Conservation (phyloP, 2,113 vertebrate genomes). For the Lynx canadensis region DNA sequence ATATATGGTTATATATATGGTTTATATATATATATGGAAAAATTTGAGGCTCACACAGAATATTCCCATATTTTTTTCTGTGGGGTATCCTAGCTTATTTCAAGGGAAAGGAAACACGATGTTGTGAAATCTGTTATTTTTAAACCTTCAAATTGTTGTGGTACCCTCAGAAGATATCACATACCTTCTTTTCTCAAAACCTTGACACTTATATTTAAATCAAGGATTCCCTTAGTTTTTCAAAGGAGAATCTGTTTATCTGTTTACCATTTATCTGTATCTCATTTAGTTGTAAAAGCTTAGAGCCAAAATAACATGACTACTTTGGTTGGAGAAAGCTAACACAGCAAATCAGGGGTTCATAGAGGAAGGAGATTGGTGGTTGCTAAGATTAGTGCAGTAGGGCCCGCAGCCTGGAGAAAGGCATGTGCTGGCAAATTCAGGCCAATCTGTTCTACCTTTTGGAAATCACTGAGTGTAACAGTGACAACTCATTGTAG, state of each 20-base stretch:
- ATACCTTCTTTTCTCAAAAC: conserved; percentile 15
- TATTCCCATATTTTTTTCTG: background rate
- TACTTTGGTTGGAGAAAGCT: background rate
- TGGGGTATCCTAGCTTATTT: background rate
- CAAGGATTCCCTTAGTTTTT: background rate
- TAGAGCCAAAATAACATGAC: background rate
- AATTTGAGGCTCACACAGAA: background rate
- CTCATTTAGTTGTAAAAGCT: background rate
- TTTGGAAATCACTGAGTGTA: background rate
- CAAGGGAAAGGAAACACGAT: background rate
- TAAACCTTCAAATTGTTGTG: background rate
- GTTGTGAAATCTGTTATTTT: background rate
- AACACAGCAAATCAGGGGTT: background rate
- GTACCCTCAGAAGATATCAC: background rate
- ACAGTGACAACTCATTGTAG: background rate
- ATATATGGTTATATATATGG: no score
- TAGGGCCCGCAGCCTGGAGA: background rate
- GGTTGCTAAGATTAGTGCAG: background rate
- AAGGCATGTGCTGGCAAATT: background rate
- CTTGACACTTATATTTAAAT: conserved; percentile 2
- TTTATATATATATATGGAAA: background rate
- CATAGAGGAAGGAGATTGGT: background rate
- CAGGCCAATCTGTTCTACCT: background rate
- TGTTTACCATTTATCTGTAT: background rate
- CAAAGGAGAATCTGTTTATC: background rate